These are phyloP conservation scores for Drosophila pseudotakahashii DNA, from an alignment of 2,888 invertebrate species.

Conservation along the genomic window DNA sequence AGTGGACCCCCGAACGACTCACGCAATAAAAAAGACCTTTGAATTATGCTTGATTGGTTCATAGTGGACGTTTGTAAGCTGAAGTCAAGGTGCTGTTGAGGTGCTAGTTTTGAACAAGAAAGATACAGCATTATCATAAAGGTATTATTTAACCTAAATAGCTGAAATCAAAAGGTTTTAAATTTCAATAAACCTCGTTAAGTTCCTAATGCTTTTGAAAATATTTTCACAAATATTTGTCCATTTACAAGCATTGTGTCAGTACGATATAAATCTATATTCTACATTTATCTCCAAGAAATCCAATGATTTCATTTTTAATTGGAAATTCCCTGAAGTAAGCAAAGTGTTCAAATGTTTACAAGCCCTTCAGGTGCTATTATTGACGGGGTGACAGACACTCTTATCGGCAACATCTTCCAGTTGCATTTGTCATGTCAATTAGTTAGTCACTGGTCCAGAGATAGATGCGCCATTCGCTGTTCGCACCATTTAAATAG, in stretches of 20 bases:
- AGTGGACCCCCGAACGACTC: constrained; percentile 46
- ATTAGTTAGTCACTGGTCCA: constrained; percentile 37
- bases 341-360: not conserved
- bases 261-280: too few relatives aligned
- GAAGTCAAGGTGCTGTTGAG: constrained; percentile 43
- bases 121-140: not conserved
- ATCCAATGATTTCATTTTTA: not conserved
- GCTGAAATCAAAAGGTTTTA: too few relatives aligned
- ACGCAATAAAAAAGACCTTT: constrained; percentile 54
- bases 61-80: constrained; percentile 20
- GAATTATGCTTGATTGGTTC: constrained; percentile 58
- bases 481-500: constrained; percentile 20
- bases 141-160: not conserved
- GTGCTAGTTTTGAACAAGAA: constrained; percentile 20
- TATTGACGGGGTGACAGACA: not conserved
- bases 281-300: not conserved
- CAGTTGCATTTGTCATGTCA: constrained; percentile 30
- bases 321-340: not conserved
- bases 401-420: constrained; percentile 26
- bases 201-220: too few relatives aligned
- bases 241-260: too few relatives aligned
- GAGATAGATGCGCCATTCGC: constrained; percentile 46
- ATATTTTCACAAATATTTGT: too few relatives aligned
- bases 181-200: not conserved
- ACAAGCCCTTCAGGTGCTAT: constrained; percentile 3